phyloP scores from a whole-genome alignment of 2,113 vertebrate species.

The Sinocyclocheilus maitianheensis region DNA sequence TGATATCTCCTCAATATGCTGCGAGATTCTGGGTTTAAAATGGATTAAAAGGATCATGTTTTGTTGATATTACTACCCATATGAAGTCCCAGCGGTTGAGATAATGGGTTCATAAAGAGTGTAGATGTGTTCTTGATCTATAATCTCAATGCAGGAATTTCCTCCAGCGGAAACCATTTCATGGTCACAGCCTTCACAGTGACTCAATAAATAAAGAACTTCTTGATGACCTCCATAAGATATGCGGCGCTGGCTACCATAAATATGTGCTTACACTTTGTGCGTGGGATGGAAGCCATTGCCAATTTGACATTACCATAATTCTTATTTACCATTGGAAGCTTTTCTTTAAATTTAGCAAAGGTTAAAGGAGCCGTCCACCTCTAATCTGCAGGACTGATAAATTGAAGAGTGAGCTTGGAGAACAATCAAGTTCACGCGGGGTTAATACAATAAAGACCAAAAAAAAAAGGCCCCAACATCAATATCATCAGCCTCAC shows the following conservation, averaged over 20 bases:
- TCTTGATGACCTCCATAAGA: conserved; percentile 52
- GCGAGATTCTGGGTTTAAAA: conserved; percentile 47
- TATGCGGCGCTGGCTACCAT: conserved; percentile 35
- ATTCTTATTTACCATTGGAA: conserved; percentile 44
- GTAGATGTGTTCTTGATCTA: conserved; percentile 46
- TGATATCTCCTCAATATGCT: conserved; percentile 51
- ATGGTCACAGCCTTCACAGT: conserved; percentile 34
- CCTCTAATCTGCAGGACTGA: conserved; percentile 52
- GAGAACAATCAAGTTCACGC: conserved; percentile 55
- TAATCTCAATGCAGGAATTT: conserved; percentile 54
- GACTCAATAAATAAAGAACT: conserved; percentile 49
- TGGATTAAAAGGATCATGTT: conserved; percentile 56
- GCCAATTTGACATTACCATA: conserved; percentile 34
- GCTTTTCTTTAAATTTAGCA: conserved; percentile 30
- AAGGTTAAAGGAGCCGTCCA: conserved; percentile 46
- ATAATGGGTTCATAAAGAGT: conserved; percentile 47
- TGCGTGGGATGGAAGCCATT: not conserved
- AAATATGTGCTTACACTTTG: conserved; percentile 5
- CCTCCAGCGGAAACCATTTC: conserved; percentile 53
- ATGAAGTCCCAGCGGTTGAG: conserved; percentile 23
- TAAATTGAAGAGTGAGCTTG: conserved; percentile 50
- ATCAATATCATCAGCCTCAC: conserved; percentile 82
- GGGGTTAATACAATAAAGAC: conserved; percentile 66
- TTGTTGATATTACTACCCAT: conserved; percentile 39
- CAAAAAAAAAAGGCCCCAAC: conserved; percentile 71